A percentile compares a stretch with the other conserved stretches of the same genome.
phyloP scores from a whole-genome alignment of 2,888 invertebrate genomes.

The Horisme vitalbata region DNA sequence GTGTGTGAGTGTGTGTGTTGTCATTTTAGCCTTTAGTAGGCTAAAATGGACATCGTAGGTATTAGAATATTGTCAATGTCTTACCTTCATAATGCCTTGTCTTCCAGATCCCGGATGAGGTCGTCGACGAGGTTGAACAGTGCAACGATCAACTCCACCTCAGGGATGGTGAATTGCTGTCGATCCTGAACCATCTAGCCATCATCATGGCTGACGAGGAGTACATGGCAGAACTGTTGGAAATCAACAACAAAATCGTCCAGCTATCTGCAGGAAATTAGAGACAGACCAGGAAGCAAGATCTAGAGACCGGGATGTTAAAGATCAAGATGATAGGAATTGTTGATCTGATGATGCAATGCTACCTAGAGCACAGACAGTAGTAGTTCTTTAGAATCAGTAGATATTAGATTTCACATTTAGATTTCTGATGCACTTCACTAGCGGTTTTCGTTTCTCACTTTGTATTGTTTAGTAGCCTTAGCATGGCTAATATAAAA shows the following conservation, averaged over 20 bases:
- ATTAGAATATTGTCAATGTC: too few relatives aligned
- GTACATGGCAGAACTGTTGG: constrained; percentile 88
- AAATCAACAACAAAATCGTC: constrained; percentile 88
- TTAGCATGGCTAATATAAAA: too few relatives aligned
- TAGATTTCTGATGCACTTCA: not conserved
- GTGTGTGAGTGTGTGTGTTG: too few relatives aligned
- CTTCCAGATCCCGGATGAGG: constrained; percentile 85
- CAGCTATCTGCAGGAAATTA: constrained; percentile 68
- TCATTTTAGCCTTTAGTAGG: too few relatives aligned
- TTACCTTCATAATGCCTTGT: not conserved
- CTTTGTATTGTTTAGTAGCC: too few relatives aligned
- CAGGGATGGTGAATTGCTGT: constrained; percentile 85
- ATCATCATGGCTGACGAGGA: constrained; percentile 88
- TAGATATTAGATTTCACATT: constrained; percentile 10
- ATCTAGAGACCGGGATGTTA: not conserved
- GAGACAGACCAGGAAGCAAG: constrained; percentile 13
- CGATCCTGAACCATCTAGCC: constrained; percentile 86
- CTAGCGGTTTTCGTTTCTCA: too few relatives aligned
- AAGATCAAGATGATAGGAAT: constrained; percentile 16
- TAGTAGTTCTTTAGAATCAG: constrained; percentile 5
- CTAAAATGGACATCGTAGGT: too few relatives aligned
- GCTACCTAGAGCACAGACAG: too few relatives aligned
- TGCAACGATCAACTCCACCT: constrained; percentile 90
- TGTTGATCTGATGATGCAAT: constrained; percentile 13
- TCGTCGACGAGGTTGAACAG: constrained; percentile 84